These are phyloP conservation scores for Dynastes hyllus DNA, from an alignment of 2,888 invertebrate genomes.

Conservation along the genomic window DNA sequence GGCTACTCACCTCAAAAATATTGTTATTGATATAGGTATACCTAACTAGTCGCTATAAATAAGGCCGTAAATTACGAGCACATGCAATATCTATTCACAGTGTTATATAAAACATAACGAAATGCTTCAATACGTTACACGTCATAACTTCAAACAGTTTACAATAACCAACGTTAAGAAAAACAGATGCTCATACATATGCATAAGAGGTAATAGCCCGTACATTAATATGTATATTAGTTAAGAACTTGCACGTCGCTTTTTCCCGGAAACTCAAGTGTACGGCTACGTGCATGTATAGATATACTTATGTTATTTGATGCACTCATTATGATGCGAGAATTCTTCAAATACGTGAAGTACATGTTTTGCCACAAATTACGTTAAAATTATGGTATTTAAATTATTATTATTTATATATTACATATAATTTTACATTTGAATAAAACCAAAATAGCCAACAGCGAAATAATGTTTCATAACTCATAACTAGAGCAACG, in stretches of 20 bases:
- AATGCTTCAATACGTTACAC: not conserved
- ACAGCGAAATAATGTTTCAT: too few species aligned
- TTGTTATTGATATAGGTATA: too few species aligned
- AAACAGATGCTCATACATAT: conserved; percentile 34
- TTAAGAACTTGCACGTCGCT: conserved; percentile 5
- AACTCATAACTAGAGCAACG: too few species aligned
- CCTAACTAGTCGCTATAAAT: too few species aligned
- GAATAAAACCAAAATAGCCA: too few species aligned
- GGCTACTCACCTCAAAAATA: too few species aligned
- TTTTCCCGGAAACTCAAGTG: conserved; percentile 23
- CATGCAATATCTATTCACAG: too few species aligned
- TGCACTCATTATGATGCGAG: conserved; percentile 1
- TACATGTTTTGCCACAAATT: conserved; percentile 23
- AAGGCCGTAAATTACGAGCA: too few species aligned
- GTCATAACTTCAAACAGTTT: conserved; percentile 9
- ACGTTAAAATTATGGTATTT: not conserved
- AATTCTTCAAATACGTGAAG: conserved; percentile 7
- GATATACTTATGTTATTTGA: not conserved
- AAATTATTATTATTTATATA: too few species aligned
- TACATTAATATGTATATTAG: conserved; percentile 41
- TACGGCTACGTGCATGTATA: not conserved
- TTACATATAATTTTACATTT: too few species aligned
- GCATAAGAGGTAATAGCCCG: conserved; percentile 10
- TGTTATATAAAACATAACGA: too few species aligned
- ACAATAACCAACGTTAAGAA: conserved; percentile 1